These are phyloP conservation scores for Prolemur simus DNA, from an alignment of 2,113 vertebrate genomes.

Conservation along the genomic window DNA sequence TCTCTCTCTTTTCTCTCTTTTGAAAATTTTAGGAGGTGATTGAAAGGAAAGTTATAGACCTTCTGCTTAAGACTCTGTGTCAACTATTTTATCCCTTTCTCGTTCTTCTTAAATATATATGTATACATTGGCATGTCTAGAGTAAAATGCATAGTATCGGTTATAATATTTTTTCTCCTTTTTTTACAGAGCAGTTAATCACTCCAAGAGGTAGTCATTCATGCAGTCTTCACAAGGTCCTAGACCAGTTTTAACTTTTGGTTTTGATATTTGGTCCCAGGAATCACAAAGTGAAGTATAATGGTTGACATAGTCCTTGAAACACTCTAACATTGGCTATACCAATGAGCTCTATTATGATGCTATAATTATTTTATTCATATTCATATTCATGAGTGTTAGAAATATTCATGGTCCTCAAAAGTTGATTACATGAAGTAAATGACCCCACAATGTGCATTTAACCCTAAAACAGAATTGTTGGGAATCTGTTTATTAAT, in stretches of 20 bases:
- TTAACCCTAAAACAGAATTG: background rate
- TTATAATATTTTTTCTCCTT: background rate
- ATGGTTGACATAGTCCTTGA: background rate
- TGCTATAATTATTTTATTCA: background rate
- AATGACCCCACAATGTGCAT: background rate
- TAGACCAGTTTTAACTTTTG: background rate
- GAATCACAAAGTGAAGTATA: background rate
- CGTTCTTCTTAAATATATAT: background rate
- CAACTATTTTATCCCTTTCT: background rate
- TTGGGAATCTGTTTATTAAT: background rate
- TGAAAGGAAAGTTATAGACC: background rate
- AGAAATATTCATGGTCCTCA: background rate
- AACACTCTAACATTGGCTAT: background rate
- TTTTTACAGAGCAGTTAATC: background rate
- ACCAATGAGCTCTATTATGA: background rate
- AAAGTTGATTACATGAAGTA: background rate
- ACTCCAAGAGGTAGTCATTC: background rate
- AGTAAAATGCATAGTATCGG: background rate
- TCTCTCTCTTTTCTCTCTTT: background rate
- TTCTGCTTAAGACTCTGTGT: background rate
- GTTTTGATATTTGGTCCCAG: background rate
- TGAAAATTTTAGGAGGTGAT: background rate
- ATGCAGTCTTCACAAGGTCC: background rate
- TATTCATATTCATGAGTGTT: background rate
- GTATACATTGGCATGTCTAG: background rate